phyloP scores from a whole-genome alignment of 2,888 invertebrate species.

The Tetragonula carbonaria region DNA sequence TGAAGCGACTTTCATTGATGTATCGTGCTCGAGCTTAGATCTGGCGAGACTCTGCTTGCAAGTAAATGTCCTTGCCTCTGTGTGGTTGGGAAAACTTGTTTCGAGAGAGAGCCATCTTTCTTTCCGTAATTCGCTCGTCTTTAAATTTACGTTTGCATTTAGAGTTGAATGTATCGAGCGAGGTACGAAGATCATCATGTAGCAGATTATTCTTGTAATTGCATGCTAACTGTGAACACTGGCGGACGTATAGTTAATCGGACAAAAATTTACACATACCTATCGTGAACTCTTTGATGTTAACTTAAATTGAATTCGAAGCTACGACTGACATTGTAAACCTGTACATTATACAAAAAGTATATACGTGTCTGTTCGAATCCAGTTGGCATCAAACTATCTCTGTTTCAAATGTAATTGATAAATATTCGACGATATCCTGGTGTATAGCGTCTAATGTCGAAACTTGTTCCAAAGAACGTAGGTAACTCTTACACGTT shows the following conservation, averaged over 20 bases:
- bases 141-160: neutral
- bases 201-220: too few relatives aligned
- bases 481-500: slow-evolving; percentile 43
- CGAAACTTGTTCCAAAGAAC: neutral
- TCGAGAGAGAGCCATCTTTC: neutral
- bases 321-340: too few relatives aligned
- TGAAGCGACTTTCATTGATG: slow-evolving; percentile 3
- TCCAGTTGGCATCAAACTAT: too few relatives aligned
- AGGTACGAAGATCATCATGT: too few relatives aligned
- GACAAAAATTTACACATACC: too few relatives aligned
- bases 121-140: neutral
- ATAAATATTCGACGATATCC: neutral
- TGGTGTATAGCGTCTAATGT: neutral
- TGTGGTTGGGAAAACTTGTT: neutral
- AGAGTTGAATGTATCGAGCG: neutral
- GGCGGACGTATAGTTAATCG: too few relatives aligned
- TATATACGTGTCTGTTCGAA: too few relatives aligned
- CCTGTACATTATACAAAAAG: too few relatives aligned
- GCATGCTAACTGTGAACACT: too few relatives aligned
- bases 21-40: neutral
- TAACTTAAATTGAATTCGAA: too few relatives aligned
- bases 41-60: slow-evolving; percentile 3
- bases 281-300: too few relatives aligned
- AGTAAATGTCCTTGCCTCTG: neutral
- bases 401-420: too few relatives aligned